Evolutionary conservation across 2,113 vertebrate species (phyloP).

Genomic region (Columba livia): DNA sequence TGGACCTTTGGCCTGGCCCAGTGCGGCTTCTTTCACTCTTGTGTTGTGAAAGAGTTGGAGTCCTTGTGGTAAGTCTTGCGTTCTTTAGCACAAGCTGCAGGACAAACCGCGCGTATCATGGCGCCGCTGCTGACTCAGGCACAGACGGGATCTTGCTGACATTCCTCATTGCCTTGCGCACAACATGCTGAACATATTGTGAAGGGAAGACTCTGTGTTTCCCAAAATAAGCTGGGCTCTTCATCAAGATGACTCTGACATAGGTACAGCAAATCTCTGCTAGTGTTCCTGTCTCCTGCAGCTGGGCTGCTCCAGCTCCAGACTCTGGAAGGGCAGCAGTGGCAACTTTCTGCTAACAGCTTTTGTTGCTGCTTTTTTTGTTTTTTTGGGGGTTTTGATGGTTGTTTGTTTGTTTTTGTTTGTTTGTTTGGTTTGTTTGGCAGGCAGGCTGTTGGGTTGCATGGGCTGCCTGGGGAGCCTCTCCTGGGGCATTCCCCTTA

Average conservation of each 20-base stretch:
- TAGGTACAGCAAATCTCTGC: background rate
- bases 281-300: background rate
- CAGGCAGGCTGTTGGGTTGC: background rate
- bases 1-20: conserved; percentile 63
- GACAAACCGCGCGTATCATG: background rate
- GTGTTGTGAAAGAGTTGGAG: conserved; percentile 45
- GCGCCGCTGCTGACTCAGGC: conserved; percentile 32
- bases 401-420: no score
- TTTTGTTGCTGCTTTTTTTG: background rate
- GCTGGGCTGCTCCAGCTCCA: background rate
- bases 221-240: background rate
- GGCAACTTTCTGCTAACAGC: background rate
- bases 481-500: background rate
- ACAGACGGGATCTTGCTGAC: conserved; percentile 3
- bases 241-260: background rate
- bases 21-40: background rate
- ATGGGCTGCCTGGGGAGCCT: background rate
- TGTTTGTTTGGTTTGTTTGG: background rate
- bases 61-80: conserved; percentile 25
- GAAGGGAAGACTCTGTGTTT: background rate
- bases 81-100: conserved; percentile 6
- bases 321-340: background rate
- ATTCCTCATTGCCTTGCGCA: background rate
- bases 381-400: no score
- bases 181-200: background rate